phyloP scores from a whole-genome alignment of 2,113 vertebrate genomes.

The Microtus oregoni region DNA sequence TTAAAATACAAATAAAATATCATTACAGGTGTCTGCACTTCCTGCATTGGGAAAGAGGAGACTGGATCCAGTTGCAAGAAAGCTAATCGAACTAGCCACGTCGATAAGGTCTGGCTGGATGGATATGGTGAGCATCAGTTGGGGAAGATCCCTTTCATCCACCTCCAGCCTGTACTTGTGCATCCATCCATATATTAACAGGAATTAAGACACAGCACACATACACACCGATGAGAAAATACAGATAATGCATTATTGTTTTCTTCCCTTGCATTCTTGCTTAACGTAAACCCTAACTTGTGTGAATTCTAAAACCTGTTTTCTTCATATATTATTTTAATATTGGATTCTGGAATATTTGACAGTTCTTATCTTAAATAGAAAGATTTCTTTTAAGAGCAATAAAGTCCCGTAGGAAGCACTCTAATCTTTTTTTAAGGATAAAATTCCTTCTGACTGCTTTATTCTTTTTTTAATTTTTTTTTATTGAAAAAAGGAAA shows the following conservation, averaged over 20 bases:
- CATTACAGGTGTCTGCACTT: no score
- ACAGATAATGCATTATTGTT: background rate
- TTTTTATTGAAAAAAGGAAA: no score
- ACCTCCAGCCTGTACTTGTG: background rate
- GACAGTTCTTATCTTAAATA: background rate
- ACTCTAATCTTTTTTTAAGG: background rate
- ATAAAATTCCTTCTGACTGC: background rate
- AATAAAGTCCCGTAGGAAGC: background rate
- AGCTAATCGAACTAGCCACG: background rate
- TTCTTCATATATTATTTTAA: background rate
- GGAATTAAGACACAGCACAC: background rate
- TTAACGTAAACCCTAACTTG: background rate
- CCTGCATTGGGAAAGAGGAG: no score
- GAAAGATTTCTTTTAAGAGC: background rate
- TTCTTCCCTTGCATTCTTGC: background rate
- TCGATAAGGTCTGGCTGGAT: background rate
- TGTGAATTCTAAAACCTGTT: background rate
- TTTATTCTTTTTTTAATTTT: no score
- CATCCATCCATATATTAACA: background rate
- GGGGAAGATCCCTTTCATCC: background rate
- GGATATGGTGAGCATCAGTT: no score
- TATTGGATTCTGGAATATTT: background rate
- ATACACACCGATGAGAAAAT: background rate
- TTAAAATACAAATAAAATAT: no score
- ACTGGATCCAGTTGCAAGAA: background rate